phyloP scores from a whole-genome alignment of 2,797 vertebrate genomes.

The Bradypus variegatus region DNA sequence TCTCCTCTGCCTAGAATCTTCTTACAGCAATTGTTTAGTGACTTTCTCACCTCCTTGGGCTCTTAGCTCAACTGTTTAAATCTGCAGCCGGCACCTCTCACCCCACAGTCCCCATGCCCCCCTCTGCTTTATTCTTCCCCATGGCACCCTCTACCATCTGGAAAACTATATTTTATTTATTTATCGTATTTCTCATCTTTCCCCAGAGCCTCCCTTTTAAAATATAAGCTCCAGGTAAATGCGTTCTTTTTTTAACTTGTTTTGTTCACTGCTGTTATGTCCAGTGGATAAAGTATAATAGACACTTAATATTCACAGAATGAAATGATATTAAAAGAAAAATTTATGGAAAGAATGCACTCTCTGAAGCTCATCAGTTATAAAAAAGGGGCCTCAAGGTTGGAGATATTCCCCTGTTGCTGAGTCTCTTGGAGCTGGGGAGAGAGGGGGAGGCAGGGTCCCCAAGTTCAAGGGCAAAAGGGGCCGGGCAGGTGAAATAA shows the following conservation, averaged over 20 bases:
- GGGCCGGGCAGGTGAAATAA: background rate
- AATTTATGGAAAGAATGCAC: background rate
- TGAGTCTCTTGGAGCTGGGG: background rate
- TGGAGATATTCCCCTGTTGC: background rate
- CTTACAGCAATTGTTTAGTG: no score
- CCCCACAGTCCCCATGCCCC: no score
- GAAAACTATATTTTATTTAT: no score
- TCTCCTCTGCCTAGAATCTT: background rate
- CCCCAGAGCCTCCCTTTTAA: background rate
- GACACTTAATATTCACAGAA: background rate
- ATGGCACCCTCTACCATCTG: background rate
- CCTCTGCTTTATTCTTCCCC: background rate
- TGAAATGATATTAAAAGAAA: background rate
- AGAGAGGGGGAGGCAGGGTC: no score
- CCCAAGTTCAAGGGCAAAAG: rapidly evolving
- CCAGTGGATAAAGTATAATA: background rate
- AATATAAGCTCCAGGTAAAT: background rate
- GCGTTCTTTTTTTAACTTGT: no score
- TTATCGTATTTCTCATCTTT: background rate
- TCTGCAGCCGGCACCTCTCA: background rate
- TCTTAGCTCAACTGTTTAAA: background rate
- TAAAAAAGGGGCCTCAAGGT: background rate
- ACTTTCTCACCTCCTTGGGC: background rate
- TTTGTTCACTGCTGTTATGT: background rate
- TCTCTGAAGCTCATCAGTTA: background rate